Conservation (phyloP, 2,888 invertebrate genomes). For the Caradrina kadenii region DNA sequence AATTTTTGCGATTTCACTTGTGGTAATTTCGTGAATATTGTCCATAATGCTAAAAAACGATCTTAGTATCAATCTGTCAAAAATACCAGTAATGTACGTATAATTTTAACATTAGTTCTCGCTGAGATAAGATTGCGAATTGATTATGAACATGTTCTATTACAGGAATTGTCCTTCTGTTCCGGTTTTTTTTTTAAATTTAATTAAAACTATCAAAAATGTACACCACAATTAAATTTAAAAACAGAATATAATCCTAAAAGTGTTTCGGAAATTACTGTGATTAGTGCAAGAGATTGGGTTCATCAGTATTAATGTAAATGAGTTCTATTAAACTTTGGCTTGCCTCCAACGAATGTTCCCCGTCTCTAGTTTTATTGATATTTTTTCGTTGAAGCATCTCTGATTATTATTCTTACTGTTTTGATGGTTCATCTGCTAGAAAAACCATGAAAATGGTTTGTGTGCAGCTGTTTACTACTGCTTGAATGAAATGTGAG, state of each 20-base stretch:
- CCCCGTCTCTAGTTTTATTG: constrained; percentile 42
- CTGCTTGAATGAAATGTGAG: constrained; percentile 29
- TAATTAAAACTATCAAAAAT: constrained; percentile 5
- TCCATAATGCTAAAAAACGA: too few species aligned
- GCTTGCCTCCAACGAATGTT: constrained; percentile 39
- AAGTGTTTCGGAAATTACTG: constrained; percentile 44
- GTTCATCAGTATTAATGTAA: constrained; percentile 54
- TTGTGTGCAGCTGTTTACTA: constrained; percentile 36
- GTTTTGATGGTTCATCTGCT: constrained; percentile 26
- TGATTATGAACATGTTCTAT: too few species aligned
- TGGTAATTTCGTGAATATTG: too few species aligned
- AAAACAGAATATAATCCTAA: constrained; percentile 22
- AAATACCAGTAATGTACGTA: too few species aligned
- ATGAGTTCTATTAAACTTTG: constrained; percentile 51
- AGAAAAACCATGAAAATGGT: constrained; percentile 30
- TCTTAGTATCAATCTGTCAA: too few species aligned
- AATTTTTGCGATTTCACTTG: too few species aligned
- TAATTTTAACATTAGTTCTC: too few species aligned
- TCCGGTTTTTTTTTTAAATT: too few species aligned
- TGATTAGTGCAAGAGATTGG: constrained; percentile 37
- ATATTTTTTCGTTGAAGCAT: constrained; percentile 39
- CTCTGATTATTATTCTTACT: constrained; percentile 42
- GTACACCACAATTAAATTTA: constrained; percentile 18
- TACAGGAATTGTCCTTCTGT: too few species aligned
- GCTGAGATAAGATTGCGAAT: too few species aligned